Conservation (phyloP, 2,888 invertebrate species). For the Flabesymbios commensalis region DNA sequence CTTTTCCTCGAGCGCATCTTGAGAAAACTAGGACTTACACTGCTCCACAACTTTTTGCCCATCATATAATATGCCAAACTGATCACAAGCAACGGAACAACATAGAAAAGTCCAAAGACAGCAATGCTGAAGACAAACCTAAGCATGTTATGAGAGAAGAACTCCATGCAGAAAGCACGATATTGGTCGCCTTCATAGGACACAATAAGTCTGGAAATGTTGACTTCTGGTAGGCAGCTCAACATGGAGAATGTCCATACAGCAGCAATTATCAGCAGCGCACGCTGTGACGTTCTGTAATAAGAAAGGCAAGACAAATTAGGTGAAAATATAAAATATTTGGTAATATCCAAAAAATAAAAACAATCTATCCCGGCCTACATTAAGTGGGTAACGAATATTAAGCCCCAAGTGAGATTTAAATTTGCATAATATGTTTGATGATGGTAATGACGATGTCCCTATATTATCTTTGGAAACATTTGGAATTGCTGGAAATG, state of each 20-base stretch:
- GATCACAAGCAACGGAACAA: conserved; percentile 22
- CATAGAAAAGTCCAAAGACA: conserved; percentile 21
- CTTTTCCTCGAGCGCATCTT: not conserved
- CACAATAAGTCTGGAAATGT: conserved; percentile 9
- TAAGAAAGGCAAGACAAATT: not conserved
- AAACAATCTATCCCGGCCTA: too few species aligned
- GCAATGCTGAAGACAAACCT: conserved; percentile 16
- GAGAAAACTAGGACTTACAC: conserved; percentile 12
- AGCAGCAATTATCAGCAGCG: conserved; percentile 5
- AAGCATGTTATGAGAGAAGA: not conserved
- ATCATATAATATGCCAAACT: conserved; percentile 24
- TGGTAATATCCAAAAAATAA: too few species aligned
- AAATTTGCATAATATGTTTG: too few species aligned
- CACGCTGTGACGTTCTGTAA: conserved; percentile 16
- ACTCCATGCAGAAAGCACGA: conserved; percentile 13
- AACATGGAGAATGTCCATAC: conserved; percentile 23
- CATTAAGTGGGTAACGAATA: too few species aligned
- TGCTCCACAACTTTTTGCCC: conserved; percentile 21
- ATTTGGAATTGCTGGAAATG: too few species aligned
- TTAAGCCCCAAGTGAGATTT: too few species aligned
- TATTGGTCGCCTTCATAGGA: conserved; percentile 15
- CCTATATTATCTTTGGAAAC: too few species aligned
- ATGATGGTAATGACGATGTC: too few species aligned
- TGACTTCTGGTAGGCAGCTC: conserved; percentile 9
- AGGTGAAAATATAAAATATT: too few species aligned